Evolutionary conservation across 2,888 invertebrate genomes (phyloP).

Genomic region (Drosophila mimica): DNA sequence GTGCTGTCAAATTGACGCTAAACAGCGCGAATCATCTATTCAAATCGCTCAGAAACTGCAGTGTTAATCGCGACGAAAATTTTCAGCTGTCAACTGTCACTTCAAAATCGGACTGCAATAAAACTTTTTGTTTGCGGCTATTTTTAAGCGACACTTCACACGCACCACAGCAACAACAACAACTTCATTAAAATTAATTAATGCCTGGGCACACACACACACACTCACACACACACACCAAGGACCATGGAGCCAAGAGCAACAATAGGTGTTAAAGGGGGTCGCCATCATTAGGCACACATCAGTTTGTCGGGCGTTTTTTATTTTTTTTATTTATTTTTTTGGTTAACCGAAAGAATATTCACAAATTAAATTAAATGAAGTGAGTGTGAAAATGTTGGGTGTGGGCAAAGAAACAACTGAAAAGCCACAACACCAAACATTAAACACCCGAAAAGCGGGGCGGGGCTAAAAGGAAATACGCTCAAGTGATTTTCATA

Average conservation of each 20-base stretch:
- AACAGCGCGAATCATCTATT: conserved; percentile 33
- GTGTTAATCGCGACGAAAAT: conserved; percentile 62
- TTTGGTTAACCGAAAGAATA: conserved; percentile 58
- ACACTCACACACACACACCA: conserved; percentile 27
- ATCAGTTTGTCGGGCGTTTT: conserved; percentile 57
- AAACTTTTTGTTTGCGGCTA: conserved; percentile 43
- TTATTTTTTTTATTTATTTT: conserved; percentile 6
- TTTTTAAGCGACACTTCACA: conserved; percentile 69
- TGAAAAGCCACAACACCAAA: conserved; percentile 60
- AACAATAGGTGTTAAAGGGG: conserved; percentile 54
- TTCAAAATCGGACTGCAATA: conserved; percentile 48
- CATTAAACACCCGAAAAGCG: conserved; percentile 48
- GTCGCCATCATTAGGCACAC: conserved; percentile 67
- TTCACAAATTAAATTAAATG: conserved; percentile 81
- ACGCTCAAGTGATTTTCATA: conserved; percentile 80
- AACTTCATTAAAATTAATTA: conserved; percentile 83
- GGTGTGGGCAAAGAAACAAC: conserved; percentile 39
- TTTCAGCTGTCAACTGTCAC: conserved; percentile 76
- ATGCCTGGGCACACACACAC: conserved; percentile 74
- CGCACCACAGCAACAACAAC: conserved; percentile 55
- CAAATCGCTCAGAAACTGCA: conserved; percentile 40
- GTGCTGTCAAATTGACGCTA: conserved; percentile 16
- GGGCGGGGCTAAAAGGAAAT: conserved; percentile 70
- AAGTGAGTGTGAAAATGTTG: conserved; percentile 77
- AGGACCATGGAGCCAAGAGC: conserved; percentile 41